Evolutionary conservation across 2,888 invertebrate genomes (phyloP), one percentile per base, ranked within the genome.

Genomic region (Steinernema scapterisci): DNA sequence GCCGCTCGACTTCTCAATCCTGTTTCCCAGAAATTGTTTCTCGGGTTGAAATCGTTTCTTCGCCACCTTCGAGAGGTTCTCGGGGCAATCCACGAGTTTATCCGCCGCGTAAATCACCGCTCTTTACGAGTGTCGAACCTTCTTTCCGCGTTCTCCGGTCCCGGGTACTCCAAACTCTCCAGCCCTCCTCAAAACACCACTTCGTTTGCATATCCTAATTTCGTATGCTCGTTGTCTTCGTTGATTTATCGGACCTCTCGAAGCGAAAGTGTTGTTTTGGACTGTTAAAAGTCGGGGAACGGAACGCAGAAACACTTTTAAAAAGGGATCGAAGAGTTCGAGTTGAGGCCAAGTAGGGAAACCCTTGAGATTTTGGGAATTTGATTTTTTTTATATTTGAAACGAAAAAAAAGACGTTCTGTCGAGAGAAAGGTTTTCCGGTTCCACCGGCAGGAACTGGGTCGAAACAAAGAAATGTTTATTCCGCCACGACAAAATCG

Each of bases 141-240:
- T 48, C n/a, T 16, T 48, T 13, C 48, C 13, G 6, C 5, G 7
- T 5, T 5, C 48, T 48, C 48, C 2, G 2, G 3, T 5, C n/a
- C 5, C 19, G 6, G 19, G 19, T 48, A 5, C 48, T 48, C 54
- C n/a, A 19, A 13, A 48, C 16, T 19, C 48, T 13, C 48, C 48
- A 13, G n/a, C n/a, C 25, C 3, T 21, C 54, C 25, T 25, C 54
- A 23, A 25, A 54, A 54, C 54, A 54, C 54, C 13, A 54, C 25
- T 54, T 54, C 54, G 54, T 54, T 25, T 54, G 23, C 54, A 54
- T 54, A 25, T 54, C 25, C 54, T 54, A 54, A 54, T 54, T 54
- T 25, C 23, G 25, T 5, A 54, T 13, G 25, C 54, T 16, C 54
- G 54, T 54, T 54, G 38, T 25, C 54, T 19, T 16, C 54, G 54